Conservation (phyloP, 1,140 invertebrate genomes). For the Drosophila orosa region DNA sequence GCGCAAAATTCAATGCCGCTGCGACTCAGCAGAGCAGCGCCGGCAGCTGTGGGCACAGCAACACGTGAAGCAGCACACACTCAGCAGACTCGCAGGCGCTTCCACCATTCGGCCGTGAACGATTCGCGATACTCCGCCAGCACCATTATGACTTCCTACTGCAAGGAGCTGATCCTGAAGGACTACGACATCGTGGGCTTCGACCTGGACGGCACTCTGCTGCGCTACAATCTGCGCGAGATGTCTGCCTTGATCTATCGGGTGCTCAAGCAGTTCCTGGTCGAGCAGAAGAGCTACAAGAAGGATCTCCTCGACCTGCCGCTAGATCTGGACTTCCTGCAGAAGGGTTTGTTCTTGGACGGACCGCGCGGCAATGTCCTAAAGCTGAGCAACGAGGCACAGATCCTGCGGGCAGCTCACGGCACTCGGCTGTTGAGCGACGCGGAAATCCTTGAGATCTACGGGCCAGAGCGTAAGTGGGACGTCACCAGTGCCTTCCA, state of each 20-base stretch:
- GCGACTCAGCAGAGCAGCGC: not conserved
- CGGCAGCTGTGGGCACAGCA: conserved; percentile 8
- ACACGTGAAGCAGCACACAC: not conserved
- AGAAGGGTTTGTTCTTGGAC: conserved; percentile 91
- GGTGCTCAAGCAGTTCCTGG: conserved; percentile 87
- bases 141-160: conserved; percentile 71
- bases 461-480: conserved; percentile 88
- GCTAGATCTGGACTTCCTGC: conserved; percentile 87
- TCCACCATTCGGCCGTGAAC: conserved; percentile 13
- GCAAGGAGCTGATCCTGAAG: conserved; percentile 85
- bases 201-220: conserved; percentile 91
- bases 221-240: conserved; percentile 87
- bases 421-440: conserved; percentile 87
- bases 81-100: not conserved
- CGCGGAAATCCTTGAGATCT: conserved; percentile 87
- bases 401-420: conserved; percentile 88
- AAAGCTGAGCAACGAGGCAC: conserved; percentile 87
- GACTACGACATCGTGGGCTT: conserved; percentile 93
- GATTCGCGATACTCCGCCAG: conserved; percentile 75
- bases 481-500: conserved; percentile 85
- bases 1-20: conserved; percentile 46
- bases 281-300: conserved; percentile 87
- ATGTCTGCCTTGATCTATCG: conserved; percentile 88
- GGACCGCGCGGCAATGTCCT: conserved; percentile 90
- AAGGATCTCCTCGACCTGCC: conserved; percentile 85